Base-by-base conservation (phyloP, 1,140 invertebrate species). In the Aleiodes sp. region DNA sequence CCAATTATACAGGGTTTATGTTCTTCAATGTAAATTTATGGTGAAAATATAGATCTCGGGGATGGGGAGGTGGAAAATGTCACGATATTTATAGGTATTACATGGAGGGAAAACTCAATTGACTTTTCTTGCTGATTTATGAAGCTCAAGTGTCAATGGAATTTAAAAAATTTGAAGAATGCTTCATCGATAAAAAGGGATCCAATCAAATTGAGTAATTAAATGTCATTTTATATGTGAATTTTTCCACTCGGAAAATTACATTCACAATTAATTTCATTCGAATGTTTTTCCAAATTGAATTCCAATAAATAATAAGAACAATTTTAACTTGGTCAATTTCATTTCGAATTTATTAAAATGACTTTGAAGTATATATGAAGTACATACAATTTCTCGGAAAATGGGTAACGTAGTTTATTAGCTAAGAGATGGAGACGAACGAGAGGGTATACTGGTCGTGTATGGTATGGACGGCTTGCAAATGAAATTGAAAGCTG, bases 401-500 rank as follows among this genome's bases (percentile, higher is more conserved):
- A 24, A 52, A 52, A 52, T 24, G 46, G 21, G 46, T 52, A 52
- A n/a, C 46, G 6, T 52, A 21, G 21, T 52, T 21, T 52, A 52
- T 52, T 52, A 21, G 29, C 57, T 28, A 7, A 21, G 57, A 33
- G 10, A 24, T 24, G 16, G 33, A 43, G 19, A 21, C 26, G 35
- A 41, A 28, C 24, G 33, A 37, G 21, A 65, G n/a, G 16, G 33
- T 31, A 63, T 31, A 26, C 19, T 29, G 37, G 1, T 9, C n/a
- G 14, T 29, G 33, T 26, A 68, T 61, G 26, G 33, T 41, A 14
- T 29, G 41, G 37, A 29, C 26, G n/a, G 43, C 33, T 57, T 56
- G 41, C 60, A 63, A 62, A 46, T 61, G 43, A 69, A 69, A 69
- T 69, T 69, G 67, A 69, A 69, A 63, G 67, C 67, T 69, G 67